Conservation (phyloP, 2,888 invertebrate species). For the Tetropium fuscum region DNA sequence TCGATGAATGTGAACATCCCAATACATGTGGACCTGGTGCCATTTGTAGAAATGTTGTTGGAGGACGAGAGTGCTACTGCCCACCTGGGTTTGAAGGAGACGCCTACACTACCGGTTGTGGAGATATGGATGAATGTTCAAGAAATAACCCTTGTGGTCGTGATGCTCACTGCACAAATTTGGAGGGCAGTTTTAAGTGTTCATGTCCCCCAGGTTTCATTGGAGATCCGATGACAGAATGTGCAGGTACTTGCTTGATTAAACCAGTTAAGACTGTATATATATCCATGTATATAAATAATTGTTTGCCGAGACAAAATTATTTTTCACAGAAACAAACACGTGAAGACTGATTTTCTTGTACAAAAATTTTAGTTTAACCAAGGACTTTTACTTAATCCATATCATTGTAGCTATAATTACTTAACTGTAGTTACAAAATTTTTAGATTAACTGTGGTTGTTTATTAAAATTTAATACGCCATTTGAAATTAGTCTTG, state of each 20-base stretch:
- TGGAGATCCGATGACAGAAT: constrained; percentile 81
- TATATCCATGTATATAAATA: constrained; percentile 48
- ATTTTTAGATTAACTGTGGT: constrained; percentile 13
- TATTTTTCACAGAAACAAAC: constrained; percentile 54
- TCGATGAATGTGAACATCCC: constrained; percentile 83
- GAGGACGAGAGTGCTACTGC: constrained; percentile 87
- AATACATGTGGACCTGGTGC: constrained; percentile 84
- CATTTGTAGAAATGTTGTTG: constrained; percentile 82
- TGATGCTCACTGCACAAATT: constrained; percentile 83
- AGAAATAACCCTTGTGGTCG: constrained; percentile 77
- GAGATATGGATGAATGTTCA: constrained; percentile 81
- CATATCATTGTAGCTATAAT: constrained; percentile 21
- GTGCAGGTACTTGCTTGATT: constrained; percentile 72
- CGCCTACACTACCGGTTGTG: constrained; percentile 77
- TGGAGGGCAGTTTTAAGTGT: constrained; percentile 84
- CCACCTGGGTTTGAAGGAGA: constrained; percentile 84
- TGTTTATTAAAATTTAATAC: neutral
- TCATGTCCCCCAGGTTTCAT: constrained; percentile 85
- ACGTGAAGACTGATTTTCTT: constrained; percentile 66
- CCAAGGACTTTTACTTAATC: constrained; percentile 27
- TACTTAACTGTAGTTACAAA: neutral
- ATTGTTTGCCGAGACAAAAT: too few species aligned
- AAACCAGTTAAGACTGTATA: constrained; percentile 37
- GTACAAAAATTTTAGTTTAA: constrained; percentile 52
- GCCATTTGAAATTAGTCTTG: neutral